Base-by-base conservation (phyloP, 2,888 invertebrate species). In the Altica lythri region DNA sequence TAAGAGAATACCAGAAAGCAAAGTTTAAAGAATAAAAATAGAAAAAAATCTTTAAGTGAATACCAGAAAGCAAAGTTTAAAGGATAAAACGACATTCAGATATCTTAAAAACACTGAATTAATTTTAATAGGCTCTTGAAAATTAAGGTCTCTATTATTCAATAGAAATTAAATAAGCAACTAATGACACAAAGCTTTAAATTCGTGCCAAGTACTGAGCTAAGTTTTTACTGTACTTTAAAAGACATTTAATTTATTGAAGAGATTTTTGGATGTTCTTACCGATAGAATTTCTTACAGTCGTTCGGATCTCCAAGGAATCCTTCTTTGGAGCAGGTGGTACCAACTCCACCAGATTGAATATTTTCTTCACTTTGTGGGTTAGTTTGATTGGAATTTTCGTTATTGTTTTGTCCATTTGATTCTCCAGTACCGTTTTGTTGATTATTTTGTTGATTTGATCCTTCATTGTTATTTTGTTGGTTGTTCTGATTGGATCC, bases 201-300 rank as follows among this genome's bases (percentile, higher is more conserved):
- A n/a, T n/a, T n/a, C n/a, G n/a, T n/a, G n/a, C n/a, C n/a, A n/a
- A n/a, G n/a, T n/a, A n/a, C n/a, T n/a, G n/a, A n/a, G n/a, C n/a
- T n/a, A n/a, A n/a, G n/a, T n/a, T n/a, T n/a, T n/a, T n/a, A n/a
- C n/a, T n/a, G n/a, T n/a, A n/a, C n/a, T n/a, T n/a, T n/a, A n/a
- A n/a, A n/a, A n/a, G n/a, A n/a, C n/a, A n/a, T n/a, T n/a, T n/a
- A n/a, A n/a, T n/a, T n/a, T n/a, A n/a, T n/a, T n/a, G n/a, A n/a
- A n/a, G n/a, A n/a, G n/a, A n/a, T 29, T 9, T 29, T 29, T 19
- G n/a, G 42, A 42, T n/a, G 10, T 29, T 29, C 37, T 34, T 69
- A 74, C 58, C 72, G 65, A 48, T 72, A 73, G 55, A 74, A 75
- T 60, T 70, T 74, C 44, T 63, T 68, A 53, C 75, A 75, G 44